A percentile compares a stretch with the other conserved stretches of the same genome.
Evolutionary conservation across 2,113 vertebrate genomes (phyloP).

Genomic region (Oceanodroma tethys): DNA sequence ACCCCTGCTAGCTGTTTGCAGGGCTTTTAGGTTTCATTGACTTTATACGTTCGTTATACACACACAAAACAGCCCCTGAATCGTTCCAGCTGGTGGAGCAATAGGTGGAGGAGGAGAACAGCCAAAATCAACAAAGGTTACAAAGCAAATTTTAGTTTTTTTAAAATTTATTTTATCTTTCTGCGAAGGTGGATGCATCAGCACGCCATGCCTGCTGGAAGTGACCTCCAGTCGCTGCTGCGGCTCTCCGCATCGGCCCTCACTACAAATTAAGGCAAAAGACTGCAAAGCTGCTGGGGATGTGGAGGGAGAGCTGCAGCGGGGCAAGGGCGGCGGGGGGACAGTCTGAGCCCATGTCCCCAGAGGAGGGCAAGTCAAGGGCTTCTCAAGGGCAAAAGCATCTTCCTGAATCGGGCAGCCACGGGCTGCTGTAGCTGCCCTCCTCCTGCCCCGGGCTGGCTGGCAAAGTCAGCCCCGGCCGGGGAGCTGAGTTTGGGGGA

Average conservation of each 20-base stretch:
- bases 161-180: background rate
- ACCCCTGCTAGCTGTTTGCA: background rate
- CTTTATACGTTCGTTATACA: background rate
- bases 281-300: background rate
- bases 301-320: background rate
- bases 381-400: background rate
- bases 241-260: background rate
- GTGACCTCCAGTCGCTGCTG: background rate
- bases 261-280: background rate
- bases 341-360: background rate
- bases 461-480: background rate
- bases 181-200: background rate
- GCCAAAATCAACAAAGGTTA: slow-evolving; percentile 55
- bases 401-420: background rate
- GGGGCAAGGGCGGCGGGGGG: rapidly evolving
- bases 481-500: background rate
- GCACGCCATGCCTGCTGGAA: background rate
- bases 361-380: background rate
- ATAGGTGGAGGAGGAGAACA: slow-evolving; percentile 18
- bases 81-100: slow-evolving; percentile 25
- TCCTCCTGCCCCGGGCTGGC: rapidly evolving
- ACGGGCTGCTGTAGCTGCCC: background rate
- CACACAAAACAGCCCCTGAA: background rate
- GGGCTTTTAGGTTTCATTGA: background rate
- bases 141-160: background rate